Conservation (phyloP, 2,797 vertebrate genomes). For the Yasuhikotakia modesta region DNA sequence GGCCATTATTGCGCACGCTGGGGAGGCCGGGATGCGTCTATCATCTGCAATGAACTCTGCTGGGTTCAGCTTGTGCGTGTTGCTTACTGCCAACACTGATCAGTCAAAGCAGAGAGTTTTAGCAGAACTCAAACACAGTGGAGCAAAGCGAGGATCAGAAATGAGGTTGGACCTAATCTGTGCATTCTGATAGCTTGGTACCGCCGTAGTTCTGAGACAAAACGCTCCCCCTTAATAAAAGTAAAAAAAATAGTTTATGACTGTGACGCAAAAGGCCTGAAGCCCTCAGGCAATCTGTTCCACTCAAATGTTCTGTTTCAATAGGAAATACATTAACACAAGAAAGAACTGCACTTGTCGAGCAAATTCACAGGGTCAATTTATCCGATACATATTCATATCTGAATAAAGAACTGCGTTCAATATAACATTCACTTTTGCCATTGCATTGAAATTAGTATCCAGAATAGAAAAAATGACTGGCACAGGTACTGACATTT, state of each 20-base stretch:
- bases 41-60: constrained; percentile 40
- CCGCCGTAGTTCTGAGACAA: background rate
- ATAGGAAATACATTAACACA: background rate
- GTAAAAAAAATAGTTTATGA: background rate
- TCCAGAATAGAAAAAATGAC: background rate
- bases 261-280: background rate
- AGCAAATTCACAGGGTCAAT: background rate
- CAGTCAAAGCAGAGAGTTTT: constrained; percentile 1
- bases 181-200: background rate
- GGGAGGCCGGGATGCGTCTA: constrained; percentile 29
- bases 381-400: background rate
- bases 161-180: background rate
- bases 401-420: background rate
- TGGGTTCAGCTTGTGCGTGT: constrained; percentile 13
- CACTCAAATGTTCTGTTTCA: background rate
- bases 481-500: background rate
- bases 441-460: background rate
- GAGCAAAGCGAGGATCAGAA: background rate
- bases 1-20: constrained; percentile 30
- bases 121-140: background rate
- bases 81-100: constrained; percentile 13
- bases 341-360: background rate
- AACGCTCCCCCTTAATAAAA: background rate
- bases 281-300: background rate
- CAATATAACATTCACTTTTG: background rate